Evolutionary conservation across 2,113 vertebrate genomes (phyloP), one percentile per base, ranked within the genome.

Genomic region (Xiphophorus couchianus): DNA sequence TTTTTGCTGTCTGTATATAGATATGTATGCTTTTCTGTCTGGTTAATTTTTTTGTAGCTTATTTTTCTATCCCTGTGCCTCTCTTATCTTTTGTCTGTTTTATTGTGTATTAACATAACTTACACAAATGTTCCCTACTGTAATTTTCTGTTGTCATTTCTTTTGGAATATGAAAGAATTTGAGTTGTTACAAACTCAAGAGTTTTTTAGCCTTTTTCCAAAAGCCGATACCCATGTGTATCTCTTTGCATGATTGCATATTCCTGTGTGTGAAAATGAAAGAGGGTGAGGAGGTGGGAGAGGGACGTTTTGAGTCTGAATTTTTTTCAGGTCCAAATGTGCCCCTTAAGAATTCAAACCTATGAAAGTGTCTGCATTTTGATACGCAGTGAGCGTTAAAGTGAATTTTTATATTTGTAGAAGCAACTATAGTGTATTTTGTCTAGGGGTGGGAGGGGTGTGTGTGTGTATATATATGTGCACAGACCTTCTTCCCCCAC

Each of bases 1-100:
- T 78, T 86, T 83, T 89, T 75, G 78, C 72, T 76, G 74, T 86
- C 66, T 84, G 73, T 86, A 80, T 83, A 80, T 86, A 37, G 35
- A 37, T 12, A 81, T 77, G 81, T 86, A 78, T 87, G 58, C 83
- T 83, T 86, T 80, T 81, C 80, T 27, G 30, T 85, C 74, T 72
- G 76, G 62, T 76, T 65, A 64, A 65, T 73, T 86, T 84, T 75
- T 80, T 87, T 54, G 75, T 8, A 74, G 76, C 25, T 74, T 65
- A 42, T 72, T 73, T 71, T n/a, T 75, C 62, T 54, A 28, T 80
- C 39, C 69, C 31, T 66, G 68, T 82, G 31, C 74, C 6, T 64
- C 6, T 78, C 62, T 62, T 28, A 17, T 14, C 8, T 68, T 77
- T 51, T 42, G 10, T 70, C 54, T 69, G 11, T 60, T 39, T 71